Conservation (phyloP, 37 sponge, comb jelly and placozoan species). For the Halisarca cf. caerulea region DNA sequence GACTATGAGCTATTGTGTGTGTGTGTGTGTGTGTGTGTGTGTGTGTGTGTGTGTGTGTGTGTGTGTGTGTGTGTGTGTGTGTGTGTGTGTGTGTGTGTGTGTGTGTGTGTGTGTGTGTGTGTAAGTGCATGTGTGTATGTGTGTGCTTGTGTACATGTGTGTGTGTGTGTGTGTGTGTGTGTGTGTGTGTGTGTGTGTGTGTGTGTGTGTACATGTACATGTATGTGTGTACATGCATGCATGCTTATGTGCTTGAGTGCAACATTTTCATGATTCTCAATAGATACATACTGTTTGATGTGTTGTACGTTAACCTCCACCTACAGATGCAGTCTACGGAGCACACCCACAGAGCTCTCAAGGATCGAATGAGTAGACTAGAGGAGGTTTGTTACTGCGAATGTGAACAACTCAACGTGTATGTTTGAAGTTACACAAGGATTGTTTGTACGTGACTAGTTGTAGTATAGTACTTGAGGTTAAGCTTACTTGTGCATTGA, state of each 20-base stretch:
- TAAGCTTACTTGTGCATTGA: too few species aligned
- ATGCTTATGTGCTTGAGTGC: constrained; percentile 23
- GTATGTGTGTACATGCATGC: constrained; percentile 29
- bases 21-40: neutral
- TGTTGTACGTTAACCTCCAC: neutral
- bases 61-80: neutral
- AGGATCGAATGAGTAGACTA: constrained; percentile 24
- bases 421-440: too few species aligned
- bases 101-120: neutral
- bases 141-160: neutral
- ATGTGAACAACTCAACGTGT: too few species aligned
- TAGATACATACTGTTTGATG: neutral
- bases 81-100: neutral
- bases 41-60: neutral
- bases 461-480: too few species aligned
- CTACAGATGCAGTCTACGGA: constrained; percentile 40
- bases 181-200: neutral
- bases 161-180: constrained; percentile 16
- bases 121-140: neutral
- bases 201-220: neutral
- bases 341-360: neutral
- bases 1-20: too few species aligned
- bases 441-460: too few species aligned
- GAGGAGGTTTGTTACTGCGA: constrained; percentile 59
- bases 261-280: neutral